Conservation (phyloP, 2,888 invertebrate genomes). For the Andrena bucephala region DNA sequence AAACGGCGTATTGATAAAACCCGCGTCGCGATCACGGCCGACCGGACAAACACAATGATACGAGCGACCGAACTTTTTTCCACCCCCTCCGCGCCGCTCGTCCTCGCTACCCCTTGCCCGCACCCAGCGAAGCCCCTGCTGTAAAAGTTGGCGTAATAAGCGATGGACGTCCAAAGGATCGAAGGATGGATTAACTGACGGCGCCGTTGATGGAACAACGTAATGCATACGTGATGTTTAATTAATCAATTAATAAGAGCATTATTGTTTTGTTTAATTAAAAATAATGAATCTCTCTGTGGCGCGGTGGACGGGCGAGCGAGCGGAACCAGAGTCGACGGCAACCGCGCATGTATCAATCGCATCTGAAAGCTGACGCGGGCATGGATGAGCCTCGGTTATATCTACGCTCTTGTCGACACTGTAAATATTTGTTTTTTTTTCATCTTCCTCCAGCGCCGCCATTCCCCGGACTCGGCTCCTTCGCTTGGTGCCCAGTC, state of each 20-base stretch:
- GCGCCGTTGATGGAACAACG: slow-evolving; percentile 64
- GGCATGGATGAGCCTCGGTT: slow-evolving; percentile 57
- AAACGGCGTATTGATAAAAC: slow-evolving; percentile 61
- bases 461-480: neutral
- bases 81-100: neutral
- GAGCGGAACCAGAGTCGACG: slow-evolving; percentile 24
- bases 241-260: slow-evolving; percentile 79
- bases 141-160: slow-evolving; percentile 69
- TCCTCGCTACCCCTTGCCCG: slow-evolving; percentile 14
- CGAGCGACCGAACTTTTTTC: slow-evolving; percentile 56
- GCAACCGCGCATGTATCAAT: slow-evolving; percentile 38
- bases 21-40: slow-evolving; percentile 58
- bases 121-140: slow-evolving; percentile 39
- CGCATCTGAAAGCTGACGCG: slow-evolving; percentile 59
- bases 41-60: slow-evolving; percentile 59
- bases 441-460: neutral
- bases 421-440: slow-evolving; percentile 65
- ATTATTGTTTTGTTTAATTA: slow-evolving; percentile 80
- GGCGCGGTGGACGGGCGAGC: slow-evolving; percentile 40
- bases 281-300: slow-evolving; percentile 77
- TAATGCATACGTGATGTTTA: slow-evolving; percentile 73
- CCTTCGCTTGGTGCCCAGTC: neutral
- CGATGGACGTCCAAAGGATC: slow-evolving; percentile 60
- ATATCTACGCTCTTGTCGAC: slow-evolving; percentile 72
- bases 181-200: slow-evolving; percentile 69